phyloP scores from a whole-genome alignment of 2,888 invertebrate species.

The Hermodice carunculata region DNA sequence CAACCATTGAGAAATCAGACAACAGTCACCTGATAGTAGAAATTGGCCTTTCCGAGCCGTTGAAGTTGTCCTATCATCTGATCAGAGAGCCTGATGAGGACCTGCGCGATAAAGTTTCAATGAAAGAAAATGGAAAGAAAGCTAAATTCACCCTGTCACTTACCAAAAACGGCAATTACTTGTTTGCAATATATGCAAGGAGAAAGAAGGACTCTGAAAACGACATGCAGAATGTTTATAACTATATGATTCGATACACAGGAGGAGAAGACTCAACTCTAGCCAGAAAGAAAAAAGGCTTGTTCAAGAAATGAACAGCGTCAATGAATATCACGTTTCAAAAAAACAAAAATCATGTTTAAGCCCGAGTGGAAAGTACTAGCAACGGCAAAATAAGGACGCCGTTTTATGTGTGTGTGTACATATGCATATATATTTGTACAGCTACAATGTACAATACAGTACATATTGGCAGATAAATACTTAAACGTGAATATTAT shows the following conservation, averaged over 20 bases:
- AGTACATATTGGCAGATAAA: no score
- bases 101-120: constrained; percentile 56
- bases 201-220: constrained; percentile 51
- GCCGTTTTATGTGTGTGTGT: no score
- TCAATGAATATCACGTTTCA: no score
- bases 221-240: constrained; percentile 62
- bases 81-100: constrained; percentile 66
- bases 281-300: constrained; percentile 29
- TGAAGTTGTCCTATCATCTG: constrained; percentile 60
- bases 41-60: constrained; percentile 54
- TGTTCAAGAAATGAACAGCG: constrained; percentile 19
- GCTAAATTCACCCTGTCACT: constrained; percentile 44
- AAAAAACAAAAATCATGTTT: no score
- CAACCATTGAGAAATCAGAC: constrained; percentile 55
- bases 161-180: constrained; percentile 61
- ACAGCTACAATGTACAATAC: no score
- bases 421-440: no score
- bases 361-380: no score
- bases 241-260: constrained; percentile 58
- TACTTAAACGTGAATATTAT: no score
- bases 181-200: constrained; percentile 65
- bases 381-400: no score
- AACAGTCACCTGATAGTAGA: constrained; percentile 52
- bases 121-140: constrained; percentile 45
- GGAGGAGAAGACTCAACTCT: constrained; percentile 26